Base-by-base conservation (phyloP, 2,888 invertebrate genomes). In the Latrodectus hesperus region DNA sequence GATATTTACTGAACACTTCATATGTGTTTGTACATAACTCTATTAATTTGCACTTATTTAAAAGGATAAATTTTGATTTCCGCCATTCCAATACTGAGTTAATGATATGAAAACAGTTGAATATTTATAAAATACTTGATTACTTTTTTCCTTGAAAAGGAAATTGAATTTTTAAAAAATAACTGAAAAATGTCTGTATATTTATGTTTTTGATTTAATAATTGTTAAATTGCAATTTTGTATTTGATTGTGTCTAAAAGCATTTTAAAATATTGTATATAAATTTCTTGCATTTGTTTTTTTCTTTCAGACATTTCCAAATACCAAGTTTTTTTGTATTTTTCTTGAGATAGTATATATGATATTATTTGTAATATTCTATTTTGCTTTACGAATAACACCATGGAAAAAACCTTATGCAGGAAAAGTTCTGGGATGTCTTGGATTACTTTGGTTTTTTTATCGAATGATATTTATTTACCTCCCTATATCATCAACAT, bases 391-490 rank as follows among this genome's bases (percentile, higher is more conserved):
- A 26, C 90, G 92, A 49, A 91, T 92, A 60, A 75, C 91, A 79
- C 90, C 90, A 6, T 88, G 55, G 10, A 81, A 87, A 55, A 86
- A 89, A 52, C 89, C 91, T 17, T 91, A 91, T 79, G 90, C 91
- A 52, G 91, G 91, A 77, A 92, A 92, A 90, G 91, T 92, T 52
- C 89, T 92, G 51, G 89, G 92, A 89, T 91, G 92, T 84, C 65
- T 91, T n/a, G 92, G 91, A 49, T 90, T 93, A n/a, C 91, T 93
- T 52, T 93, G 93, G 90, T 93, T 93, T 90, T 93, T 92, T 90
- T 93, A 93, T 90, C 91, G 93, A 9, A 92, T 93, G 17, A 91
- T 93, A 64, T 92, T 92, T 84, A 92, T 92, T 72, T 93, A 93
- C 90, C 91, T 93, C n/a, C 93, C 93, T 1, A 92, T 93, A 85